Evolutionary conservation across 2,797 vertebrate species (phyloP), one percentile per base, ranked within the genome.

Genomic region (Enteromius anoplus): DNA sequence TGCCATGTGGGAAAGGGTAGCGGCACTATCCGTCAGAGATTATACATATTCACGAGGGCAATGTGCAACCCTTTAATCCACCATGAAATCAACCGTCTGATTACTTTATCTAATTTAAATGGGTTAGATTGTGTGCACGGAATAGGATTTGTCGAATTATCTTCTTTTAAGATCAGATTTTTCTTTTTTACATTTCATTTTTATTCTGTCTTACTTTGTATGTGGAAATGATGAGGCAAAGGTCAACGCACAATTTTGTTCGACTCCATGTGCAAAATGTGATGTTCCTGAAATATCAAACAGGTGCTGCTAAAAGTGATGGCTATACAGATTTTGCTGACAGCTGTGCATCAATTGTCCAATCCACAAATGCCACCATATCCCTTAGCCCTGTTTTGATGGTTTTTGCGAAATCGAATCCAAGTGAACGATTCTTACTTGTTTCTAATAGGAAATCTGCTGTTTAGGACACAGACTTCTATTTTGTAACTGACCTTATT

Each of bases 401-500:
- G 58, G 64, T 85, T 37, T 83, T 83, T 81, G 80, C 40, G n/a
- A 72, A 65, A 69, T 19, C 49, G 45, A 76, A 76, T 75, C 62
- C 51, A 75, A 85, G 86, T 83, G 88, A 91, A 90, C 87, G 72
- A 78, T 11, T 75, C 81, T 70, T 80, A 87, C 88, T 87, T 21
- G 88, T 92, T 92, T 90, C 80, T 88, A 82, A 90, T 83, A 78
- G 73, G 88, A 87, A 91, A 88, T 89, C 89, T 91, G 91, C 85
- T 45, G 80, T 90, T 90, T 87, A 49, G 53, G 85, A 81, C 77
- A 87, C 92, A 92, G 91, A 91, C 91, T 92, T 91, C 78, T 78
- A 45, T 88, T 88, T 88, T 89, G 88, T 92, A 86, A 90, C 58
- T 83, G 85, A 90, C 92, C 90, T 93, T 92, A 75, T 82, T 83